Base-by-base conservation (phyloP, 2,113 vertebrate species). In the Rhegmatorhina hoffmannsi region DNA sequence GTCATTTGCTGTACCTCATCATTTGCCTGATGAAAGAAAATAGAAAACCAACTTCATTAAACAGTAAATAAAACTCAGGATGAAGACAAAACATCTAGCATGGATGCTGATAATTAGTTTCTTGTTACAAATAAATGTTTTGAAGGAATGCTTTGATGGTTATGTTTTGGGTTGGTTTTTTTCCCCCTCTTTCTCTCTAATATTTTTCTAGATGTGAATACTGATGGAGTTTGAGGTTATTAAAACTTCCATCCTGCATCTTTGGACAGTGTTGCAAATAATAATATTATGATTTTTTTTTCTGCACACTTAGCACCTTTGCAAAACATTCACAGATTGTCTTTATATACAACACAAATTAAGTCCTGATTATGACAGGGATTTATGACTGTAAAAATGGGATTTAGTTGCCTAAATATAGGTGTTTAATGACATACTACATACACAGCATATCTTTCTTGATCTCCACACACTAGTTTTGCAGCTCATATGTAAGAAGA, bases 11-110 rank as follows among this genome's bases (percentile, higher is more conserved):
- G 55, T 49, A 87, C 63, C 95, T 94, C 67, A 92, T 68, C 74
- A 44, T 91, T 93, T 93, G 72, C 34, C 69, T 96, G 82, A 92
- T 88, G 87, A 96, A 95, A 84, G 60, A 96, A 69, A 89, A 60
- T 19, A 88, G 79, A 95, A 69, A 78, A 67, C 43, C 53, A 87
- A 55, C 63, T 97, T 96, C 81, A 92, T 93, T 95, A 91, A 89
- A 82, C 82, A 92, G 74, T 83, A 95, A 95, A 93, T 91, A 96
- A 92, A 81, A 88, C 31, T 52, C 64, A 73, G 67, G 38, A 84
- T 75, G 67, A 89, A 82, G 82, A 52, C 13, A 90, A 46, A 83
- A 79, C 7, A 17, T 79, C 91, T 89, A 77, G 66, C 55, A 80
- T 44, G 29, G 78, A 53, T 84, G 60, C 63, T 92, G 43, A 69